Percentiles rank a stretch among this genome's conserved stretches.
phyloP scores from a whole-genome alignment of 2,888 invertebrate genomes.

The Antheraea assamensis region DNA sequence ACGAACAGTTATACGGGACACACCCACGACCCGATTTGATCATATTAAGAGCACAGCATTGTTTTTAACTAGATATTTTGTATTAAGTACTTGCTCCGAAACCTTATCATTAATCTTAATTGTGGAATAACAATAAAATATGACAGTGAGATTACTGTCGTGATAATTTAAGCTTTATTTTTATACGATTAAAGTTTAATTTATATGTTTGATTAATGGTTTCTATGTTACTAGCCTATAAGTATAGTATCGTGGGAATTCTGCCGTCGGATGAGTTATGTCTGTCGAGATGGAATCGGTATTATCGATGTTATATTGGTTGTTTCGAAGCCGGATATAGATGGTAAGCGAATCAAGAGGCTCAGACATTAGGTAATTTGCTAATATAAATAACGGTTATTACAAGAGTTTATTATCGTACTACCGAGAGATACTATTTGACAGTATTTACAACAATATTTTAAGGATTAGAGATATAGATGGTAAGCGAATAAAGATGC shows the following conservation, averaged over 20 bases:
- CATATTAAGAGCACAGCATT: slow-evolving; percentile 57
- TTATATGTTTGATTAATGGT: slow-evolving; percentile 56
- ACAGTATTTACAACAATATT: not conserved
- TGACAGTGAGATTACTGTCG: slow-evolving; percentile 57
- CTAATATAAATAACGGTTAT: not conserved
- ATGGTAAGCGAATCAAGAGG: slow-evolving; percentile 21
- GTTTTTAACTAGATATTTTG: slow-evolving; percentile 75
- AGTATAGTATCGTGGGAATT: slow-evolving; percentile 81
- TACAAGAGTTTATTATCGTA: no score
- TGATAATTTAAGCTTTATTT: slow-evolving; percentile 51
- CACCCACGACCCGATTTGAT: slow-evolving; percentile 69
- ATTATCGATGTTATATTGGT: slow-evolving; percentile 37
- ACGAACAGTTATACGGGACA: slow-evolving; percentile 45
- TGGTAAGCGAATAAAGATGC: no score
- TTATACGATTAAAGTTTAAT: slow-evolving; percentile 56
- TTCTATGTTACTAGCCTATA: slow-evolving; percentile 71
- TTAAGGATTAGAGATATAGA: no score
- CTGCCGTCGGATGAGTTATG: slow-evolving; percentile 69
- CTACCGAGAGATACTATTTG: not conserved
- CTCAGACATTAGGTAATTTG: not conserved
- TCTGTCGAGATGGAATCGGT: slow-evolving; percentile 52
- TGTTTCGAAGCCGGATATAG: slow-evolving; percentile 35
- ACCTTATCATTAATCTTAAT: slow-evolving; percentile 82
- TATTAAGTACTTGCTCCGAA: slow-evolving; percentile 80
- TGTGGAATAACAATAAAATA: slow-evolving; percentile 81